Base-by-base conservation (phyloP, 2,797 vertebrate genomes). In the Crypturellus tataupa region DNA sequence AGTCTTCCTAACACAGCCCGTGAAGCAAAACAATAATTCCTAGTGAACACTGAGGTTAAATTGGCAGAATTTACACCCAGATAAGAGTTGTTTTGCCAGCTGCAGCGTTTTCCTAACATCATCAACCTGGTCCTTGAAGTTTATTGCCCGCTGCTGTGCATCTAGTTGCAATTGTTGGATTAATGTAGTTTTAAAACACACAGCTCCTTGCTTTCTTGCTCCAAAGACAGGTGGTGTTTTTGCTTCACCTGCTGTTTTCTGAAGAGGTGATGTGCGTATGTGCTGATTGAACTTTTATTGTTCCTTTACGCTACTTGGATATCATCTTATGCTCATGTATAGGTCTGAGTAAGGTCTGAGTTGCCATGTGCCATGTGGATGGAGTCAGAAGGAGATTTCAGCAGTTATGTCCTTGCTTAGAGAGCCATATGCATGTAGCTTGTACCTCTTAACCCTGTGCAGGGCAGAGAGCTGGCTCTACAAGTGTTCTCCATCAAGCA, bases 71-170 rank as follows among this genome's bases (percentile, higher is more conserved):
- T 92, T 58, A 55, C 53, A 65, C 16, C 20, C 60, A 80, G 60
- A 47, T 62, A 67, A 95, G 94, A 90, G 71, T 58, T 77, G 39
- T 70, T 88, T 80, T 63, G 55, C 67, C 78, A 94, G 80, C 85
- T 91, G 80, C 17, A 77, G 56, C 44, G 2, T 71, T 82, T 37
- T 69, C 78, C 46, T 85, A 56, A 53, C 42, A 84, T 35, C 47
- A 63, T 65, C 47, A 55, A 60, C 31, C 59, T 89, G 78, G 71
- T 79, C 71, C 83, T 92, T 85, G 78, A 89, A 87, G 80, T 77
- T 94, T 90, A 84, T 76, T 85, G 67, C 67, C 31, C 37, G 16
- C 84, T 78, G 80, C 67, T 86, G 65, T 81, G 62, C 59, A 19
- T 47, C 0, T 1, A 72, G 75, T 80, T 94, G 71, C 47, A 58